A percentile compares a stretch with the other conserved stretches of the same genome.
Conservation (phyloP, 2,888 invertebrate species). For the Phasia obesa region DNA sequence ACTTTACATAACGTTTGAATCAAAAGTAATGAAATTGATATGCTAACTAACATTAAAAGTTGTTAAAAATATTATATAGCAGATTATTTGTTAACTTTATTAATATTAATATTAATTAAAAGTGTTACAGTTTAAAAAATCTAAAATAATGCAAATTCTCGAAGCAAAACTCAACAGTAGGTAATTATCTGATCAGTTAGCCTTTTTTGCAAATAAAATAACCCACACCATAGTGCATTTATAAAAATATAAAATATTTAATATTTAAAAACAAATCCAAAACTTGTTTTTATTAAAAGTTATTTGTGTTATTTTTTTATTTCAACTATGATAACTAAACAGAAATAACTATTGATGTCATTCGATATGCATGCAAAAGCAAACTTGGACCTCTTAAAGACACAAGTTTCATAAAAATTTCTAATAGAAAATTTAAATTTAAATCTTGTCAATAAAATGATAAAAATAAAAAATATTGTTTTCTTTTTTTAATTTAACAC, state of each 20-base stretch:
- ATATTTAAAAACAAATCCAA: background rate
- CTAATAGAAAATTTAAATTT: background rate
- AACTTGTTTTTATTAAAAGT: constrained; percentile 39
- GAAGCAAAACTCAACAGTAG: too few species aligned
- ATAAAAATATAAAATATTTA: constrained; percentile 25
- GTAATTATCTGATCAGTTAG: too few species aligned
- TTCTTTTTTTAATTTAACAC: background rate
- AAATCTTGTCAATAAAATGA: too few species aligned
- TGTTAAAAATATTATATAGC: too few species aligned
- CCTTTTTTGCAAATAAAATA: constrained; percentile 5
- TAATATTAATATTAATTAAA: too few species aligned
- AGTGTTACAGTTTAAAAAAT: too few species aligned
- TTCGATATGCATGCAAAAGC: constrained; percentile 2
- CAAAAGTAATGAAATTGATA: too few species aligned
- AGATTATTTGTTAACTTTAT: too few species aligned
- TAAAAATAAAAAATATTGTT: too few species aligned
- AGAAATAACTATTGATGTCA: constrained; percentile 49
- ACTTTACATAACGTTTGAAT: too few species aligned
- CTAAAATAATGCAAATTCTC: too few species aligned
- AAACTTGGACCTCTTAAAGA: background rate
- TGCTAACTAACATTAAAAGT: too few species aligned
- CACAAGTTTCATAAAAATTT: background rate
- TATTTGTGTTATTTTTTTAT: background rate
- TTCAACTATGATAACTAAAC: background rate
- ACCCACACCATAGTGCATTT: constrained; percentile 42